Evolutionary conservation across 2,888 invertebrate species (phyloP).

Genomic region (Pyrocoelia pectoralis): DNA sequence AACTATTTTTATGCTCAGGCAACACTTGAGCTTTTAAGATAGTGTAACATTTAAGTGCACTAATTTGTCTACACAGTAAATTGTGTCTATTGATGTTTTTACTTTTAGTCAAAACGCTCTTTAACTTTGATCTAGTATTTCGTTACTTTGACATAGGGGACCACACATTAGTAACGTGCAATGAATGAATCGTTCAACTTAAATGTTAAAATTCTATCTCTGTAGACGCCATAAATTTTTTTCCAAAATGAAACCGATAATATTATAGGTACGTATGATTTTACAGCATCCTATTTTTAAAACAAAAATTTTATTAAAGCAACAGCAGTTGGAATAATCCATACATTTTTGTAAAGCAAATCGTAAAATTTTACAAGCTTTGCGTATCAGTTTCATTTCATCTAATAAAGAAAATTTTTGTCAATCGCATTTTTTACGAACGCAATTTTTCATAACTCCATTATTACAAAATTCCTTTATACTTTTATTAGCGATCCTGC

Average conservation of each 20-base stretch:
- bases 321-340: not conserved
- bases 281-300: conserved; percentile 2
- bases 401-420: conserved; percentile 1
- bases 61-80: conserved; percentile 28
- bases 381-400: conserved; percentile 6
- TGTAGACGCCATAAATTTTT: not conserved
- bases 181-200: not conserved
- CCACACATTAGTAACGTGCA: not conserved
- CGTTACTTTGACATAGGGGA: not conserved
- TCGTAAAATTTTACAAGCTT: conserved; percentile 6
- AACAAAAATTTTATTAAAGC: not conserved
- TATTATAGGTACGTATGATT: not conserved
- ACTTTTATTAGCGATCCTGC: no score
- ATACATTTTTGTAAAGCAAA: not conserved
- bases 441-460: no score
- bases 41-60: conserved; percentile 27
- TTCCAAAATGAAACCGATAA: not conserved
- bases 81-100: conserved; percentile 6
- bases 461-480: no score
- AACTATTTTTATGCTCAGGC: conserved; percentile 1
- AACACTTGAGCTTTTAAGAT: conserved; percentile 21
- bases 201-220: not conserved
- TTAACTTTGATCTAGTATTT: conserved; percentile 18
- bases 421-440: no score
- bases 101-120: conserved; percentile 8